Base-by-base conservation (phyloP, 2,797 vertebrate species). In the Danio jaintianensis region DNA sequence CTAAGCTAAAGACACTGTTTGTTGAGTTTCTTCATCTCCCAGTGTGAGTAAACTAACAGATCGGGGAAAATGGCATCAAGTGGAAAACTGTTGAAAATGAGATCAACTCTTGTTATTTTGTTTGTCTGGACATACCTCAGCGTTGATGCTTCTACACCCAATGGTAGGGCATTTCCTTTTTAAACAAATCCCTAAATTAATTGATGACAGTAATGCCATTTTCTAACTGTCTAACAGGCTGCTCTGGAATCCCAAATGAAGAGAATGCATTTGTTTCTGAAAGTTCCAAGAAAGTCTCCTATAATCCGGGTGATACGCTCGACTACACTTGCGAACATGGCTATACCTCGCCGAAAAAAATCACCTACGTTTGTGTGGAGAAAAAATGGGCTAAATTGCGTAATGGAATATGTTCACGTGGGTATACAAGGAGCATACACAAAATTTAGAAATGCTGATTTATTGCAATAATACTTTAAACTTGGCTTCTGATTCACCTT, bases 321-420 rank as follows among this genome's bases (percentile, higher is more conserved):
- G 38, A 43, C 9, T 91, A 88, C 45, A 52, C 0, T 2, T 93
- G 92, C 67, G 59, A 82, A 4, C 20, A 2, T 4, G 90, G 91
- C 52, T 91, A 90, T 29, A 16, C 62, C 68, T 87, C 90, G 18
- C 75, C 58, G 10, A 83, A 22, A 42, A 22, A 83, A 81, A 89
- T 87, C 50, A 85, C 1, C 55, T 91, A 86, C 18, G 0, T 10
- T 0, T 92, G 90, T 48, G 4, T 45, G 2, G 6, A 0, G 0
- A 2, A 6, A 0, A 47, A 64, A 18, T 91, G 90, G 92, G 0
- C 0, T 4, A 0, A 0, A 4, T 0, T 5, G 2, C 68, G 40
- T 62, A 36, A 6, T 29, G 5, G 0, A 8, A 43, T 58, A 67
- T 85, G 80, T 81, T 63, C 67, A 76, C 61, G 82, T 85, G 47